Conservation (phyloP, 2,888 invertebrate genomes). For the Trilocha varians region DNA sequence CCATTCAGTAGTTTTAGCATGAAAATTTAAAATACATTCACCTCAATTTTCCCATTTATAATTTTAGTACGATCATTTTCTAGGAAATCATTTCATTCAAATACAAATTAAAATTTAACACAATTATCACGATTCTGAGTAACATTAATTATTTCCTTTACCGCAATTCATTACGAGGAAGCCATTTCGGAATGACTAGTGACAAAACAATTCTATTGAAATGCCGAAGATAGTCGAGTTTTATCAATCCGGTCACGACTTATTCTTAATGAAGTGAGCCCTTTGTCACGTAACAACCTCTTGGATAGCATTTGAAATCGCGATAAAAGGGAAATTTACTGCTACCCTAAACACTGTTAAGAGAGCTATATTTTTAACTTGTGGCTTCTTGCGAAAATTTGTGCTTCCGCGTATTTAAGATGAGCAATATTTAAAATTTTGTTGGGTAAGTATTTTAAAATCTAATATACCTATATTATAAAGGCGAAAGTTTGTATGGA, state of each 20-base stretch:
- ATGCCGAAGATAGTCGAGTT: conserved; percentile 31
- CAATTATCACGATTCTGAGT: no score
- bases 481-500: no score
- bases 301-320: conserved; percentile 53
- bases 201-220: conserved; percentile 28
- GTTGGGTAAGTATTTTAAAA: no score
- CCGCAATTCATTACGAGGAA: neutral
- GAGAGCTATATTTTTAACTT: conserved; percentile 19
- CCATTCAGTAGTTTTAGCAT: no score
- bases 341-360: conserved; percentile 39
- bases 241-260: conserved; percentile 55
- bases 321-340: conserved; percentile 60
- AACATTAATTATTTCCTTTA: no score
- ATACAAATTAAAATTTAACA: no score
- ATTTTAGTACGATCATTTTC: no score
- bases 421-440: no score
- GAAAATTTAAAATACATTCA: no score
- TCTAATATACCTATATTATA: no score
- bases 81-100: no score
- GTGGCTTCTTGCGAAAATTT: conserved; percentile 13
- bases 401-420: conserved; percentile 6
- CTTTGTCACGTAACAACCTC: conserved; percentile 58
- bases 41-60: no score
- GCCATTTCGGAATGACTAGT: neutral
- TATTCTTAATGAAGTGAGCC: conserved; percentile 54